phyloP scores from a whole-genome alignment of 1,140 invertebrate species.

The Carposina sasakii region DNA sequence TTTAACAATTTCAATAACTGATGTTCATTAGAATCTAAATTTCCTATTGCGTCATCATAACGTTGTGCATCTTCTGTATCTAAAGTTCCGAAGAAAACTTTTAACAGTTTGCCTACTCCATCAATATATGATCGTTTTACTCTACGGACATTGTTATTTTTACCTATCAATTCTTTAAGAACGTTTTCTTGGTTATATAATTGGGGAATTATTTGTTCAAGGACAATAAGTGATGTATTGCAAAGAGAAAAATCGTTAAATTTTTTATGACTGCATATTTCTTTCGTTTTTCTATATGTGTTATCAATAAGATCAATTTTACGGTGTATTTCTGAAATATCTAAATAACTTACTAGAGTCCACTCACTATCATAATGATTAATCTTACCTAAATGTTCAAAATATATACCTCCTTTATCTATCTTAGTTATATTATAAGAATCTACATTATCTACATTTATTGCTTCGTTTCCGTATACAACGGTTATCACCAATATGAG shows the following conservation, averaged over 20 bases:
- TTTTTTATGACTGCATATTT: constrained; percentile 7
- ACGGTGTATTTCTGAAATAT: constrained; percentile 9
- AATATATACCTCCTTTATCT: constrained; percentile 10
- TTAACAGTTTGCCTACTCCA: neutral
- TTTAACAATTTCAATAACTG: constrained; percentile 6
- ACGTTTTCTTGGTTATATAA: constrained; percentile 3
- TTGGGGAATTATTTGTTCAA: constrained; percentile 20
- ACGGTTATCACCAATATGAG: neutral
- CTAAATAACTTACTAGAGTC: constrained; percentile 12
- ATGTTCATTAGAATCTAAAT: constrained; percentile 10
- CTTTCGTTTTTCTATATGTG: constrained; percentile 11
- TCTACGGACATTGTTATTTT: neutral
- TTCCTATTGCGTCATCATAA: constrained; percentile 6
- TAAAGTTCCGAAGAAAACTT: neutral
- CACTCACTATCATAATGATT: constrained; percentile 14
- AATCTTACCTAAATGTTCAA: constrained; percentile 13
- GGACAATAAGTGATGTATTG: constrained; percentile 9
- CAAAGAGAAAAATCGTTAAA: constrained; percentile 8
- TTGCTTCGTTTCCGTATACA: neutral
- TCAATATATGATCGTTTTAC: neutral
- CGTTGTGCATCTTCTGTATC: neutral
- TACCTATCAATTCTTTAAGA: neutral
- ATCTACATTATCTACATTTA: neutral
- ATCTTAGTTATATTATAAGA: constrained; percentile 11
- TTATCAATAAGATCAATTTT: constrained; percentile 13